Conservation (phyloP, 1,140 invertebrate genomes). For the Euura saliciscinereae region DNA sequence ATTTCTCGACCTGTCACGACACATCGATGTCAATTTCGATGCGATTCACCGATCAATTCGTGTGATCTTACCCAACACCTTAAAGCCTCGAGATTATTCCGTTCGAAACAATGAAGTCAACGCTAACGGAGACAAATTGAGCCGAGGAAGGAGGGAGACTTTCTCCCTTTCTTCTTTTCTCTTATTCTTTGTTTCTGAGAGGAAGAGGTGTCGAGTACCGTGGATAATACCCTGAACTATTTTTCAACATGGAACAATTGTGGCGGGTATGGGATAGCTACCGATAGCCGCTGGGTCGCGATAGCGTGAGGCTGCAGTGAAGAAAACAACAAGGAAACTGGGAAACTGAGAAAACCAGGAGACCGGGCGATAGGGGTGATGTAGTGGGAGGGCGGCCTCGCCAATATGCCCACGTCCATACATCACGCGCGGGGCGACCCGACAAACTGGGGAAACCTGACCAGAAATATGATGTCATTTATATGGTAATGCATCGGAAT, state of each 20-base stretch:
- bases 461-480: constrained; percentile 73
- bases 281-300: constrained; percentile 1
- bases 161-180: neutral
- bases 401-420: constrained; percentile 61
- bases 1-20: too few species aligned
- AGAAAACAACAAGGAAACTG: constrained; percentile 11
- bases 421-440: constrained; percentile 54
- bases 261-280: neutral
- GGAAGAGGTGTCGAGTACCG: neutral
- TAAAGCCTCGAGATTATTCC: too few species aligned
- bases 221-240: too few species aligned
- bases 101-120: neutral
- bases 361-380: constrained; percentile 53
- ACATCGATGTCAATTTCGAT: too few species aligned
- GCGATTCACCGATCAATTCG: too few species aligned
- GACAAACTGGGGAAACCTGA: constrained; percentile 65
- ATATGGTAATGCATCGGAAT: constrained; percentile 71
- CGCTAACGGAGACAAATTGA: neutral
- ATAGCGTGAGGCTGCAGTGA: constrained; percentile 9
- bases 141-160: neutral
- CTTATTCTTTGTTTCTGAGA: neutral
- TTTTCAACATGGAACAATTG: too few species aligned
- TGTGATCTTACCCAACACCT: too few species aligned
- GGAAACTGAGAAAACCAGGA: constrained; percentile 26
- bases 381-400: constrained; percentile 46